Conservation (phyloP, 2,797 vertebrate genomes). For the Oceanodroma leucorhoa region DNA sequence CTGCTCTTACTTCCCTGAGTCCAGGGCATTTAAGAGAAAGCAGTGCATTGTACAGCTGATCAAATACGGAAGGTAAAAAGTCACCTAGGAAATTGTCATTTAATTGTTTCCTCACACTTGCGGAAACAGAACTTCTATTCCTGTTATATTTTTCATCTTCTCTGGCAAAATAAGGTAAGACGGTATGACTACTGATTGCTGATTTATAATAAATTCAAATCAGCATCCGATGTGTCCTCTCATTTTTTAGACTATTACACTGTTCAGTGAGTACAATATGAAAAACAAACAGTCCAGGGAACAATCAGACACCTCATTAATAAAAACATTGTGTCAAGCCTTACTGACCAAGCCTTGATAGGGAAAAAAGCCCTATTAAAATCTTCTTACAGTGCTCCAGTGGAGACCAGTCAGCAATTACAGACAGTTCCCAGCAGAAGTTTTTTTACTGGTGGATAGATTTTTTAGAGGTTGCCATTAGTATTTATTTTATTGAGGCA, state of each 20-base stretch:
- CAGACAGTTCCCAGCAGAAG: neutral
- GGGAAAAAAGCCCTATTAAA: neutral
- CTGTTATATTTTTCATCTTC: constrained; percentile 26
- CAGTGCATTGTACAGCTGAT: neutral
- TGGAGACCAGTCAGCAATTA: neutral
- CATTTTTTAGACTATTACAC: constrained; percentile 29
- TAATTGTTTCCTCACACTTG: constrained; percentile 45
- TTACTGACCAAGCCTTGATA: neutral
- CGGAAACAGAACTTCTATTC: constrained; percentile 33
- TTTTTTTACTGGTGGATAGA: neutral
- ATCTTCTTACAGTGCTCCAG: neutral
- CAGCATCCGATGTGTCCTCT: neutral
- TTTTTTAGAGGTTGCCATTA: neutral
- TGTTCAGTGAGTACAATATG: constrained; percentile 4
- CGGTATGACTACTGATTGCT: constrained; percentile 16
- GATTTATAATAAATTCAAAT: constrained; percentile 30
- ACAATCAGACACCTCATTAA: neutral
- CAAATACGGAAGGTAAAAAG: neutral
- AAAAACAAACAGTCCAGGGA: constrained; percentile 36
- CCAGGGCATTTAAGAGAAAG: neutral
- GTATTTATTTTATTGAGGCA: neutral
- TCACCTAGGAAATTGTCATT: constrained; percentile 22
- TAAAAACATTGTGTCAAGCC: neutral
- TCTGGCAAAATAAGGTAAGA: constrained; percentile 31
- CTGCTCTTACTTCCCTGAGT: neutral